Base-by-base conservation (phyloP, 2,888 invertebrate genomes). In the Sepiola atlantica region DNA sequence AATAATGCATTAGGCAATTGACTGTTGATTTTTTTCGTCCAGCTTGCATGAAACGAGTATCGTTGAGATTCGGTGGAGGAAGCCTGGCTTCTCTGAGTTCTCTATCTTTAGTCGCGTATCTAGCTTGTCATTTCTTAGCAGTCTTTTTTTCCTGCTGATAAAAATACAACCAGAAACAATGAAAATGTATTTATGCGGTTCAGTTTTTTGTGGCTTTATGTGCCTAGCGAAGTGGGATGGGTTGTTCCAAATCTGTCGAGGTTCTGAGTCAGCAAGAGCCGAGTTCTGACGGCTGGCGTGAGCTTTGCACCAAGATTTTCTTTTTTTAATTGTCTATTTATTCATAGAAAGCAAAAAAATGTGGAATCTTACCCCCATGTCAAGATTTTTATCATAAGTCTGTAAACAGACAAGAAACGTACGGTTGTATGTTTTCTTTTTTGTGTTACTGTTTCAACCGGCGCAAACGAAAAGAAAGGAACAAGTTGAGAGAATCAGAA, bases 351-450 rank as follows among this genome's bases (percentile, higher is more conserved):
- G 8, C 2, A 12, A 28, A n/a, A 24, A n/a, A n/a, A 28, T n/a
- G n/a, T n/a, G 28, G 28, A 77, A 77, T n/a, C 77, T 10, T 14
- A 77, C 1, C 28, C n/a, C 0, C 77, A 8, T n/a, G 77, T 77
- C 77, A 77, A 77, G 77, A 77, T 77, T 77, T 61, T 77, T 77
- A 77, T 77, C 77, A 77, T 77, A 77, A 77, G 28, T n/a, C 28
- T 77, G 77, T 77, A 77, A 77, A 77, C 77, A 77, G n/a, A n/a
- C n/a, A 77, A n/a, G 77, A 12, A 77, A 77, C 28, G n/a, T 10
- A 77, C 77, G 3, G 16, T 14, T 77, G n/a, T 14, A 77, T 77
- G 28, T 61, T 61, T 61, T 45, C 45, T 45, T 45, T 45, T 45
- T 45, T 45, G 4, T 45, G 45, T 45, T 61, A 8, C 28, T 77